Evolutionary conservation across 1,140 invertebrate species (phyloP), one percentile per base, ranked within the genome.

Genomic region (Pseudomyrmex cubaensis): DNA sequence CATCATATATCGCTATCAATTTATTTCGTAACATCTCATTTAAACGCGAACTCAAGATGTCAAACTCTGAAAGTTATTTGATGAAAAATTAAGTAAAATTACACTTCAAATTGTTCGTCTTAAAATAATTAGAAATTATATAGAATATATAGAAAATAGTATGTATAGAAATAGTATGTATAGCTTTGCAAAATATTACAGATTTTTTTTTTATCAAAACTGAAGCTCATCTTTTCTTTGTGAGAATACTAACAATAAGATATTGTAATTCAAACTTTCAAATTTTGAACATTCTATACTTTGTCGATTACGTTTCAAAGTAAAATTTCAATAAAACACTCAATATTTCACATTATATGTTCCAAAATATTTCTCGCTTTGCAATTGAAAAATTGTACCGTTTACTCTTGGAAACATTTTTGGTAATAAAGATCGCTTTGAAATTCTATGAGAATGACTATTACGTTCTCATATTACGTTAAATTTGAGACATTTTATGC

Each of bases 321-420:
- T 35, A 35, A 35, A 35, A 4, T 35, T 35, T 7, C 35, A 35
- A 35, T 35, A 5, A 35, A 35, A 35, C 35, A 35, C 5, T 35
- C 35, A 35, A 35, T 35, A 35, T 35, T 35, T 35, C 0, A 35
- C 35, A 35, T 35, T 35, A 35, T 35, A 35, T 35, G 35, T 35
- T 35, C 35, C 35, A 35, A 35, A 7, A 35, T 35, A 1, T 35
- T 35, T 35, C 35, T 35, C 0, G 35, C 5, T 35, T 35, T 35
- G 35, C 35, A 67, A 77, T 44, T 66, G 10, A 63, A 63, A 17
- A 77, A 66, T 73, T 59, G 59, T 52, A 56, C 13, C 15, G 8
- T 35, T 35, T 35, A 35, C 35, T 10, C 13, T 56, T 15, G 12
- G 48, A 62, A 62, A 66, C n/a, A 52, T 52, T 8, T 54, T 20